Percentiles rank a stretch among this genome's conserved stretches.
phyloP scores from a whole-genome alignment of 2,113 vertebrate species.

The Calidris pugnax region DNA sequence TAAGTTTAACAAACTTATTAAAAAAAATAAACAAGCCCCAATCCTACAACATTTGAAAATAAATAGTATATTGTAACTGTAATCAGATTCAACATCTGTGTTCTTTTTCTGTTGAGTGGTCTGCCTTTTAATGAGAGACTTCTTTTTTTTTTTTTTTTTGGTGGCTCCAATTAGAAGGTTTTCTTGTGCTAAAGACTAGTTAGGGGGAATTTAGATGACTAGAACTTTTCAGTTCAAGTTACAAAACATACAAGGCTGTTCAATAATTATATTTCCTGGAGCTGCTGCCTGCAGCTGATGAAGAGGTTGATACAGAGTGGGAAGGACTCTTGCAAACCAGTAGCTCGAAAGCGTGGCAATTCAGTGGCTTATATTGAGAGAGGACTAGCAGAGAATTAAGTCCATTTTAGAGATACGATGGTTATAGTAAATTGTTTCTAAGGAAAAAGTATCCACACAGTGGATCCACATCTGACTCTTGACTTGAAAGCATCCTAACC shows the following conservation, averaged over 20 bases:
- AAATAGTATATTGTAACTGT: neutral
- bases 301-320: neutral
- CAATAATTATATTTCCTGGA: constrained; percentile 53
- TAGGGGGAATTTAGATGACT: neutral
- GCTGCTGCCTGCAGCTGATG: neutral
- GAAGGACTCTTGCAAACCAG: neutral
- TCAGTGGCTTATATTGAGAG: neutral
- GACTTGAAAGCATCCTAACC: neutral
- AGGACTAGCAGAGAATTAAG: neutral
- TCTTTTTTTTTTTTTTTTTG: neutral
- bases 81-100: neutral
- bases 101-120: constrained; percentile 3
- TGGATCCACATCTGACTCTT: neutral
- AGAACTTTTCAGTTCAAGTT: constrained; percentile 27
- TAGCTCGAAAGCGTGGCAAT: neutral
- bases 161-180: constrained; percentile 23
- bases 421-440: neutral
- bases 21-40: neutral
- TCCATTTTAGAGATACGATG: accelerated
- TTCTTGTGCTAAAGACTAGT: constrained; percentile 31
- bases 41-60: neutral
- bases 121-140: neutral
- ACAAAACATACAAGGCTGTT: constrained; percentile 45
- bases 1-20: neutral
- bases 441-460: neutral